Evolutionary conservation across 2,797 vertebrate genomes (phyloP).

Genomic region (Cryptoblepharus egeriae): DNA sequence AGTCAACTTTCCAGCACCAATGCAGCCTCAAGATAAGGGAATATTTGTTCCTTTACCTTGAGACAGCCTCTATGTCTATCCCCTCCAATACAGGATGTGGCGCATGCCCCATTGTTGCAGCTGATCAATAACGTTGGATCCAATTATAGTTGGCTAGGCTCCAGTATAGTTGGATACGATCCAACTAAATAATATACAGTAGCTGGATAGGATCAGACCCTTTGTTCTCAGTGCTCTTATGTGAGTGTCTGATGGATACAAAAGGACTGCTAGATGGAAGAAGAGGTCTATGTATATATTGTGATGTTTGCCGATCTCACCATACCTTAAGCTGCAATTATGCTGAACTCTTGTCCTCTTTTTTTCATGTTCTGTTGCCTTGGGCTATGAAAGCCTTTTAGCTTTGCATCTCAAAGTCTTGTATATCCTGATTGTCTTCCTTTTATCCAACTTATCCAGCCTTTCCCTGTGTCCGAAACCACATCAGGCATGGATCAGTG

Average conservation of each 20-base stretch:
- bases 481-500: not conserved
- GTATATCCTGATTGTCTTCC: not conserved
- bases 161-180: too few species aligned
- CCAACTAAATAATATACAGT: too few species aligned
- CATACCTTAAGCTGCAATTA: conserved; percentile 15
- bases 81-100: too few species aligned
- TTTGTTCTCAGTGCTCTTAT: not conserved
- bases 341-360: not conserved
- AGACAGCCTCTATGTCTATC: too few species aligned
- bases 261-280: not conserved
- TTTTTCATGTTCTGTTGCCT: not conserved
- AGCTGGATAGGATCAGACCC: too few species aligned
- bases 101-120: too few species aligned
- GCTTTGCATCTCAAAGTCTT: not conserved
- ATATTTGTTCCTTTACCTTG: too few species aligned
- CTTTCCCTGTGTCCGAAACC: conserved; percentile 21
- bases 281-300: conserved; percentile 7
- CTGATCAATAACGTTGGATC: too few species aligned
- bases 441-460: conserved; percentile 9
- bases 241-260: not conserved
- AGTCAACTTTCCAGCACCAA: too few species aligned
- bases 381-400: conserved; percentile 5
- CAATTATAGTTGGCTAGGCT: too few species aligned
- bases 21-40: too few species aligned
- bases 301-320: not conserved